phyloP scores from a whole-genome alignment of 1,140 invertebrate species.

The Bombus soroeensis region DNA sequence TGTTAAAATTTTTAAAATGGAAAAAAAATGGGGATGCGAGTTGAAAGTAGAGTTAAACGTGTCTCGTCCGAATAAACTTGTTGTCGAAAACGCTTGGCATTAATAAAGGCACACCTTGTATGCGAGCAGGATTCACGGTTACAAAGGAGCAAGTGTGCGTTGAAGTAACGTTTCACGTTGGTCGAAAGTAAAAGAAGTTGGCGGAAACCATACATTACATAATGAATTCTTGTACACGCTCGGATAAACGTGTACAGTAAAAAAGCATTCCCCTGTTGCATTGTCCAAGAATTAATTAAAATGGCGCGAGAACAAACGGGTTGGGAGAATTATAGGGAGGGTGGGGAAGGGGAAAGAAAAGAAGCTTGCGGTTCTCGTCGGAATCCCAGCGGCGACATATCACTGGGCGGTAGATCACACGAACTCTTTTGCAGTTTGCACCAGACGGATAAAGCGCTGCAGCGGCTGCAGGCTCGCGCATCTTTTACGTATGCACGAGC shows the following conservation, averaged over 20 bases:
- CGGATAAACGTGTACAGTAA: constrained; percentile 13
- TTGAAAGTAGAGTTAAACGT: neutral
- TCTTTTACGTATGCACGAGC: constrained; percentile 74
- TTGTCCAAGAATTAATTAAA: constrained; percentile 51
- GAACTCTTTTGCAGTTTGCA: constrained; percentile 60
- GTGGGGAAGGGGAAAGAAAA: constrained; percentile 2
- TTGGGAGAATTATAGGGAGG: neutral
- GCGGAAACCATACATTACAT: constrained; percentile 26
- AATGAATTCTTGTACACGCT: constrained; percentile 45
- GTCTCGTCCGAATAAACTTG: neutral
- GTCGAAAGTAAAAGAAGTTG: constrained; percentile 7
- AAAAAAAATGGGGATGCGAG: neutral
- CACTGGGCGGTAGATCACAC: constrained; percentile 61
- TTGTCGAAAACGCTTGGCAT: neutral
- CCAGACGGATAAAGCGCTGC: constrained; percentile 55
- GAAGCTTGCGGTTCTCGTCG: constrained; percentile 29
- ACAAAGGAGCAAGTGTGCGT: neutral
- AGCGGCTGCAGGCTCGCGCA: constrained; percentile 37
- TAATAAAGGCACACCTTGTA: neutral
- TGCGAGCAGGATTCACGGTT: neutral
- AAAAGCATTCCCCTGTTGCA: constrained; percentile 25
- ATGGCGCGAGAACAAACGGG: constrained; percentile 54
- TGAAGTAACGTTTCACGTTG: neutral
- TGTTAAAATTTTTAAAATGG: neutral
- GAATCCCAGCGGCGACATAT: constrained; percentile 58